Percentiles rank a stretch among this genome's conserved stretches.
Conservation (phyloP, 2,888 invertebrate species). For the Rhopalosiphum nymphaeae region DNA sequence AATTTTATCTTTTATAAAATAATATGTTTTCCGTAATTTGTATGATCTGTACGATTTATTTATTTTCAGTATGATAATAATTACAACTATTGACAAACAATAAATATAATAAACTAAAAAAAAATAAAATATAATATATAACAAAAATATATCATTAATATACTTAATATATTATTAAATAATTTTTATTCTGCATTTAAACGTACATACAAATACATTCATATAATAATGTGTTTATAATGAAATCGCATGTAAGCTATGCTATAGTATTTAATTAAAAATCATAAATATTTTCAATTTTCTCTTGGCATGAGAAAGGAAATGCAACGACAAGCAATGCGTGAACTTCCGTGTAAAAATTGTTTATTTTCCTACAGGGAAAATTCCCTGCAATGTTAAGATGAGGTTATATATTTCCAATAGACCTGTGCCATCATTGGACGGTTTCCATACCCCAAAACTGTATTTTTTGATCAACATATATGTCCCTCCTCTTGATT, state of each 20-base stretch:
- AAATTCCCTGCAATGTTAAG: neutral
- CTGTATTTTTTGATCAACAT: constrained; percentile 15
- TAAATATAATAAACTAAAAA: neutral
- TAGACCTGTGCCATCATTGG: constrained; percentile 36
- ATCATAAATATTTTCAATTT: constrained; percentile 50
- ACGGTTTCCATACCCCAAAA: constrained; percentile 31
- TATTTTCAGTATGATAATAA: neutral
- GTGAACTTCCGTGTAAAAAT: constrained; percentile 41
- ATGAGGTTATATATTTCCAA: constrained; percentile 19
- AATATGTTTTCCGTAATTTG: neutral
- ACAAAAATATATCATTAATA: neutral
- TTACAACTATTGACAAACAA: neutral
- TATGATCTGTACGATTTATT: neutral
- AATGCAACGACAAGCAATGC: constrained; percentile 1
- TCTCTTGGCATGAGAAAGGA: constrained; percentile 12
- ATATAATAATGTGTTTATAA: neutral
- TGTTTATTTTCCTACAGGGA: neutral
- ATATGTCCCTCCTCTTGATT: constrained; percentile 37
- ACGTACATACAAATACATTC: neutral
- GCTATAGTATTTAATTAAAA: constrained; percentile 36
- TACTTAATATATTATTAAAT: neutral
- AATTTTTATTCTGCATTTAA: neutral
- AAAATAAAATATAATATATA: neutral
- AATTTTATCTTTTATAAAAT: neutral
- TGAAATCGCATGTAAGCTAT: constrained; percentile 19